Evolutionary conservation across 2,797 vertebrate species (phyloP).

Genomic region (Coracias cyanogaster): DNA sequence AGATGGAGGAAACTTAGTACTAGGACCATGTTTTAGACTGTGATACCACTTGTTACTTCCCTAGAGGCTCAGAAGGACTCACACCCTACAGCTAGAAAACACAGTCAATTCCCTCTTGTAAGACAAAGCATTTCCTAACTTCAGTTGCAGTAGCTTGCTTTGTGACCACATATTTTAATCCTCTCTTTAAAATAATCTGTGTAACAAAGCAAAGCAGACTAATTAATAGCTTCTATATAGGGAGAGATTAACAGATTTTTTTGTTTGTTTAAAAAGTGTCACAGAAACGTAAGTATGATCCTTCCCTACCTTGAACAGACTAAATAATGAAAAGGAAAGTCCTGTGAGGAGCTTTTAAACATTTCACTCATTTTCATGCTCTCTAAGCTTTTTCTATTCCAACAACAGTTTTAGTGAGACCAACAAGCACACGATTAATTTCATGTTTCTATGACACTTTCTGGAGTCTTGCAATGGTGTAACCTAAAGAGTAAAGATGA

Average conservation of each 20-base stretch:
- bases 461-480: constrained; percentile 36
- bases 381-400: constrained; percentile 31
- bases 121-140: neutral
- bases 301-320: neutral
- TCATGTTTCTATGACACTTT: constrained; percentile 41
- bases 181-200: neutral
- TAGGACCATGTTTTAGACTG: neutral
- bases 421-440: constrained; percentile 48
- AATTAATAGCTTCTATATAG: neutral
- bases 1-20: neutral
- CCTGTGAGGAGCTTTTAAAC: constrained; percentile 41
- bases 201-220: neutral
- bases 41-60: neutral
- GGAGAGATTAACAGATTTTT: neutral
- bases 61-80: neutral
- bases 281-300: neutral
- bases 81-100: neutral
- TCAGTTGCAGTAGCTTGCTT: neutral
- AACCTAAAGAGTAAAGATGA: constrained; percentile 31
- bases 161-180: neutral
- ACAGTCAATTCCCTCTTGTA: neutral
- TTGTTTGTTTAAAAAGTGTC: neutral
- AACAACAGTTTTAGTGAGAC: constrained; percentile 37
- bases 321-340: constrained; percentile 30
- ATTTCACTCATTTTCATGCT: constrained; percentile 44